Percentiles rank a stretch among this genome's conserved stretches.
Evolutionary conservation across 1,140 invertebrate genomes (phyloP).

Genomic region (Tetranychus cinnabarinus): DNA sequence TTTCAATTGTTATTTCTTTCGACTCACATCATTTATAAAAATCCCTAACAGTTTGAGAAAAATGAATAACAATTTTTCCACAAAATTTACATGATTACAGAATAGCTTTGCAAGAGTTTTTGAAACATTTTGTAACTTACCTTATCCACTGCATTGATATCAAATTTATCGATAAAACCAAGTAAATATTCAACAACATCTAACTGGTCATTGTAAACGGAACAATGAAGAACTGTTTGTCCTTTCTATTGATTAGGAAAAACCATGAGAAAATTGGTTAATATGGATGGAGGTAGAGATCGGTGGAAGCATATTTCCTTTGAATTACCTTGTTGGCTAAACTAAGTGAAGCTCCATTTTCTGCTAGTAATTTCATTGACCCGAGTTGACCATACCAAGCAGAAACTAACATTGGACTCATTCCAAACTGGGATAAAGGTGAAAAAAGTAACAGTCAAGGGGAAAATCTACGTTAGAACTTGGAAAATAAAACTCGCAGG

Average conservation of each 20-base stretch:
- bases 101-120: no score
- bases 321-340: constrained; percentile 44
- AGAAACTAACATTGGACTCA: constrained; percentile 52
- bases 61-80: no score
- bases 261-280: neutral
- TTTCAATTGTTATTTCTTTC: no score
- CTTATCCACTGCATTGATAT: constrained; percentile 33
- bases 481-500: neutral
- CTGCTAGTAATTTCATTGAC: constrained; percentile 43
- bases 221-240: constrained; percentile 40
- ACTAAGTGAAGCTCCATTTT: constrained; percentile 42
- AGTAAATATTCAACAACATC: constrained; percentile 33
- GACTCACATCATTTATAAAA: no score
- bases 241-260: constrained; percentile 29
- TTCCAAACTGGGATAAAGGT: constrained; percentile 38
- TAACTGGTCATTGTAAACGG: constrained; percentile 34
- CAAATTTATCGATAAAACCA: constrained; percentile 30
- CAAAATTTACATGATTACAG: no score
- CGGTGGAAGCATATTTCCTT: neutral
- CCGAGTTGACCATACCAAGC: constrained; percentile 52
- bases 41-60: no score
- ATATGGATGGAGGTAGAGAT: neutral
- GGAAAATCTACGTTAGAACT: neutral
- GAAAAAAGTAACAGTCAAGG: neutral
- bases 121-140: constrained; percentile 12